A percentile compares a stretch with the other conserved stretches of the same genome.
Conservation (phyloP, 1,140 invertebrate species). For the Lanistes nyassanus region DNA sequence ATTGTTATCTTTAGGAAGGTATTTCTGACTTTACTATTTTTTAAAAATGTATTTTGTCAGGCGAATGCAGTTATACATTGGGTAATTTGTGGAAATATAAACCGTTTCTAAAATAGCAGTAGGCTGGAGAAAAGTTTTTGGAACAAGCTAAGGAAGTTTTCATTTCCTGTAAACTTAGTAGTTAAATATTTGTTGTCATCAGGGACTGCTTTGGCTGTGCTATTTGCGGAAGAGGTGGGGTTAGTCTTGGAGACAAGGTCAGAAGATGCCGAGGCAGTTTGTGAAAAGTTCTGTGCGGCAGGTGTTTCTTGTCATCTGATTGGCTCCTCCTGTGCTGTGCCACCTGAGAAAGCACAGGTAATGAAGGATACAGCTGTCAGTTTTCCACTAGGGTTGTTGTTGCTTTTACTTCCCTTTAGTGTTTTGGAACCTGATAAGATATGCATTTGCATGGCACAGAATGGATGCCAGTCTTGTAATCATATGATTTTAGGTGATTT, state of each 20-base stretch:
- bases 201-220: constrained; percentile 71
- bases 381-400: not conserved
- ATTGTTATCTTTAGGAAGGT: too few species aligned
- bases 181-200: constrained; percentile 25
- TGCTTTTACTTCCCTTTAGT: not conserved
- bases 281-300: constrained; percentile 72
- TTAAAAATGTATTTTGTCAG: too few species aligned
- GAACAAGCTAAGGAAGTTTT: too few species aligned
- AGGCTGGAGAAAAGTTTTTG: too few species aligned
- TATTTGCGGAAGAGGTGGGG: constrained; percentile 93
- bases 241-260: constrained; percentile 86
- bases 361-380: not conserved
- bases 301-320: constrained; percentile 78
- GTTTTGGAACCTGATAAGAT: not conserved
- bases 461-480: too few species aligned
- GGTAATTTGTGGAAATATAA: too few species aligned
- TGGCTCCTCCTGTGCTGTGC: constrained; percentile 69
- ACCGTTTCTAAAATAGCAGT: too few species aligned
- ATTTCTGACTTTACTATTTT: too few species aligned
- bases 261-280: constrained; percentile 71
- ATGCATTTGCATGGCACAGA: too few species aligned
- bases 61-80: too few species aligned
- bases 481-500: too few species aligned
- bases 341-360: not conserved
- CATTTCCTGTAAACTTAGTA: too few species aligned